phyloP scores from a whole-genome alignment of 2,797 vertebrate genomes.

The Melanotaenia nigrans region DNA sequence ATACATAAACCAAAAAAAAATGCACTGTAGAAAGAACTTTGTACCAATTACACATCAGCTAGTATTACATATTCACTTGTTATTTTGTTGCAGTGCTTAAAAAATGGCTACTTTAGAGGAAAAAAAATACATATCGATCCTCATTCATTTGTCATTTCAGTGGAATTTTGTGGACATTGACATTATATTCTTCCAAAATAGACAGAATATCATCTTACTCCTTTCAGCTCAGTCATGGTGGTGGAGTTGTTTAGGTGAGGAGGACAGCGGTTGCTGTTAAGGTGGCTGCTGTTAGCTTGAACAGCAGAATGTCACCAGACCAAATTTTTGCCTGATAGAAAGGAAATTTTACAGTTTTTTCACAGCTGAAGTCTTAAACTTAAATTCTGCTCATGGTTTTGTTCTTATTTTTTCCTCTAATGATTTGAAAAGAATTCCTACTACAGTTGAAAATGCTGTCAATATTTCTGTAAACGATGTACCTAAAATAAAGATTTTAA shows the following conservation, averaged over 20 bases:
- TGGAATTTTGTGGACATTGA: slow-evolving; percentile 47
- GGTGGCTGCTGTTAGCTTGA: slow-evolving; percentile 43
- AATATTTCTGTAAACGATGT: slow-evolving; percentile 66
- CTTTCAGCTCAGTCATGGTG: slow-evolving; percentile 39
- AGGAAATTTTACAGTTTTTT: slow-evolving; percentile 44
- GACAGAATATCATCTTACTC: slow-evolving; percentile 29
- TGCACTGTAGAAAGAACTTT: slow-evolving; percentile 37
- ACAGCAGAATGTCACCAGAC: slow-evolving; percentile 44
- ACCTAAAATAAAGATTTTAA: slow-evolving; percentile 73
- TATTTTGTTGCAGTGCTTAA: slow-evolving; percentile 41
- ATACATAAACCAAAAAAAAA: slow-evolving; percentile 40
- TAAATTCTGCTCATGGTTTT: slow-evolving; percentile 30
- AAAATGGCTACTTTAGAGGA: slow-evolving; percentile 20
- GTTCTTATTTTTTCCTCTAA: slow-evolving; percentile 23
- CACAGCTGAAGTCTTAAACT: slow-evolving; percentile 42
- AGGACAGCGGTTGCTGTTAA: slow-evolving; percentile 36
- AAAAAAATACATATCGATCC: slow-evolving; percentile 16
- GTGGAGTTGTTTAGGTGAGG: slow-evolving; percentile 34
- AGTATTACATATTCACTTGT: slow-evolving; percentile 34
- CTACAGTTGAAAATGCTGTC: slow-evolving; percentile 41
- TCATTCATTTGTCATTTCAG: slow-evolving; percentile 25
- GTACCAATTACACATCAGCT: slow-evolving; percentile 38
- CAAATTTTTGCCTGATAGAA: slow-evolving; percentile 49
- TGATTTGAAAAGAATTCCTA: slow-evolving; percentile 38
- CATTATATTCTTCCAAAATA: slow-evolving; percentile 60